Base-by-base conservation (phyloP, 2,888 invertebrate species). In the Synergus itoensis region DNA sequence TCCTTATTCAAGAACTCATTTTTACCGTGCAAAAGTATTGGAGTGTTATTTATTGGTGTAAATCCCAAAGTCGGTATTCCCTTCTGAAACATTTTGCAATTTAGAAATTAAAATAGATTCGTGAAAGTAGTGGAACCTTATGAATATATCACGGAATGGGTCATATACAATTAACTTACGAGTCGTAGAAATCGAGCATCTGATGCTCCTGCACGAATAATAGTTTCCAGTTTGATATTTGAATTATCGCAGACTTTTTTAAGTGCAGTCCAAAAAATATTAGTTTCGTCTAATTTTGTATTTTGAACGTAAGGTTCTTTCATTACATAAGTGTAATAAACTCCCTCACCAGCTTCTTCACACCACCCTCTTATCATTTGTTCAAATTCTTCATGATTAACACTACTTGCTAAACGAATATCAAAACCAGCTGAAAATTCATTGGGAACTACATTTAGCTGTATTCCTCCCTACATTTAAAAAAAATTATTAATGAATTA, bases 141-240 rank as follows among this genome's bases (percentile, higher is more conserved):
- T 28, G 28, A 28, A 28, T 28, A 28, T 28, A 28, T 28, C 3
- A 28, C 28, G 3, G 28, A 28, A 28, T 28, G 3, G 28, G 3
- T 28, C 28, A 21, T 62, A 62, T 18, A 21, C 9, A 62, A 62
- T 9, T 21, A 79, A 81, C 84, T 83, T 91, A 94, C 94, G 88
- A 93, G 92, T 87, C 99, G 94, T n/a, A 99, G 92, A 89, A 95
- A 98, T 83, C 98, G 94, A 88, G 97, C 96, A 90, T 99, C 99
- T 0, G 99, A 98, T 57, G 96, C 98, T 4, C 97, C 99, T 0
- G 98, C 96, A 91, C 98, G 98, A 77, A 98, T 96, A 88, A 96
- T 93, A 0, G 90, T 88, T 64, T 92, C 90, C 0, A 94, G 83
- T 7, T 90, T 89, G 8, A 95, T 84, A 14, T 92, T 92, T 94